Conservation (phyloP, 1,140 invertebrate species). For the Cyphomyrmex costatus region DNA sequence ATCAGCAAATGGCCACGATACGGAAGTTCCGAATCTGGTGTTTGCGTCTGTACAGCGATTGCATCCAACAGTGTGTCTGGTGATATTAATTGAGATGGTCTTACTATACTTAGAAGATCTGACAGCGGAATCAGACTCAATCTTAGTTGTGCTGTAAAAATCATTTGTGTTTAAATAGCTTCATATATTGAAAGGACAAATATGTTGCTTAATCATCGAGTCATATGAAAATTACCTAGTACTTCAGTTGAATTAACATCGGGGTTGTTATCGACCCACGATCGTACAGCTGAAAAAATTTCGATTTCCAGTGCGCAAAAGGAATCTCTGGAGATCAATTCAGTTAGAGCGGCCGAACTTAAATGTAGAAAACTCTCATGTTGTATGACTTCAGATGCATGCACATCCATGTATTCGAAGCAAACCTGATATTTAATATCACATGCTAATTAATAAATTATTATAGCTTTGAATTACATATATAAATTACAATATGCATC, state of each 20-base stretch:
- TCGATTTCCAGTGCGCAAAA: slow-evolving; percentile 98
- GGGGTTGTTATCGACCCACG: slow-evolving; percentile 94
- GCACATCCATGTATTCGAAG: slow-evolving; percentile 94
- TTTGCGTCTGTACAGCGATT: slow-evolving; percentile 94
- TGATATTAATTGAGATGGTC: slow-evolving; percentile 93
- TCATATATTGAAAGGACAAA: not conserved
- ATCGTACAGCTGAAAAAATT: slow-evolving; percentile 95
- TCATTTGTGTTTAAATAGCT: slow-evolving; percentile 30
- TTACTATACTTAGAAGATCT: slow-evolving; percentile 95
- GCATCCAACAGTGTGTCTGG: slow-evolving; percentile 96
- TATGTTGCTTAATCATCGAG: not conserved
- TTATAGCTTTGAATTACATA: not conserved
- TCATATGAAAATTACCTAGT: slow-evolving; percentile 77
- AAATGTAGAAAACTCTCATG: slow-evolving; percentile 95
- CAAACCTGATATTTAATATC: slow-evolving; percentile 87
- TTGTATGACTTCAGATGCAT: slow-evolving; percentile 94
- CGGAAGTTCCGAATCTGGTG: slow-evolving; percentile 91
- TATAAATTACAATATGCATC: not conserved
- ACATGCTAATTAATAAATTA: slow-evolving; percentile 39
- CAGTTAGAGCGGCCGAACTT: slow-evolving; percentile 92
- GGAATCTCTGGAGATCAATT: slow-evolving; percentile 96
- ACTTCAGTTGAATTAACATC: slow-evolving; percentile 88
- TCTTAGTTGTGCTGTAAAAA: slow-evolving; percentile 89
- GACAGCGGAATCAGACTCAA: slow-evolving; percentile 95
- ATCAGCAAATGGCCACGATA: slow-evolving; percentile 94